Evolutionary conservation across 2,888 invertebrate species (phyloP), one percentile per base, ranked within the genome.

Genomic region (Clivina fossor): DNA sequence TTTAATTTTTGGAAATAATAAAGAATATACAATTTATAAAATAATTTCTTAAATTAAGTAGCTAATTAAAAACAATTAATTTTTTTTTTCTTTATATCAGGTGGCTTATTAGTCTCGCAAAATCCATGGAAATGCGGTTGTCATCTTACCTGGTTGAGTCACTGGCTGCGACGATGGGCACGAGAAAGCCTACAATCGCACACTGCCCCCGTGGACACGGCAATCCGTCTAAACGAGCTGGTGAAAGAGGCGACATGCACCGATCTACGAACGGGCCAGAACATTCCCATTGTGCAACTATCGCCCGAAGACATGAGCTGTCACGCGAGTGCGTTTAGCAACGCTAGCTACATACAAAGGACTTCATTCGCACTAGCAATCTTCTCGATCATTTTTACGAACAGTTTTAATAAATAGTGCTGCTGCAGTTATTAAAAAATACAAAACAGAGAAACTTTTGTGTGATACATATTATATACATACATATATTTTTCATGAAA

Each of bases 61-160:
- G n/a, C n/a, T n/a, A n/a, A n/a, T n/a, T n/a, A n/a, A n/a, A n/a
- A n/a, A n/a, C n/a, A n/a, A n/a, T n/a, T n/a, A n/a, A n/a, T n/a
- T n/a, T n/a, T n/a, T n/a, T n/a, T n/a, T n/a, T n/a, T n/a, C n/a
- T n/a, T n/a, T n/a, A 33, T n/a, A n/a, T 64, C 78, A 88, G 93
- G 93, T 63, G 93, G 93, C 13, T 76, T 93, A 58, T 84, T 88
- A 61, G 80, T 93, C 62, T 84, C 88, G 16, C 88, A 88, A 48
- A 93, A 94, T 73, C 91, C 91, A 0, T 79, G 92, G 69, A 83
- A 85, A 41, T 93, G 93, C 68, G 91, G 92, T 66, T 94, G 93
- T 68, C 89, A 90, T 61, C 77, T 93, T 60, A 88, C 92, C 15
- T 93, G 93, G 93, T 79, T 93, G 56, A 92, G 93, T 1, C 85